phyloP scores from a whole-genome alignment of 2,113 vertebrate genomes.

The Pardalotus punctatus region DNA sequence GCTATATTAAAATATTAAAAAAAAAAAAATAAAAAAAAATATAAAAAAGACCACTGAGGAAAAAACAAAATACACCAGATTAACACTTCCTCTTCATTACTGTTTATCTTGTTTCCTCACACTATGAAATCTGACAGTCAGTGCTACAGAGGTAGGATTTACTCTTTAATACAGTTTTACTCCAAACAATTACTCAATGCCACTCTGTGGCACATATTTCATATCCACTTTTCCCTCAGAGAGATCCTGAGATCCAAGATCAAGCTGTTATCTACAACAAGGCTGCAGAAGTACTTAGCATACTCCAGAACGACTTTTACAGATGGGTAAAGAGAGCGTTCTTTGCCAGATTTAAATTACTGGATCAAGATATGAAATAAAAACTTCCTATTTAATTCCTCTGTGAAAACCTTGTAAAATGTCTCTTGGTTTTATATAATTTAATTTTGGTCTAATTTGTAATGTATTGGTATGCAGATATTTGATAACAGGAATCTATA shows the following conservation, averaged over 20 bases:
- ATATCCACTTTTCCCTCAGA: background rate
- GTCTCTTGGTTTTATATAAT: background rate
- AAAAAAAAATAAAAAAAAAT: background rate
- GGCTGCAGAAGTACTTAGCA: background rate
- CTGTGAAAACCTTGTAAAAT: background rate
- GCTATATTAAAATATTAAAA: background rate
- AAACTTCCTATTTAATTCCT: background rate
- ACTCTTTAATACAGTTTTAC: constrained; percentile 1
- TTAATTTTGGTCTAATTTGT: background rate
- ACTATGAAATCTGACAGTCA: background rate
- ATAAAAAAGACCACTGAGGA: background rate
- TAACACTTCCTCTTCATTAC: background rate
- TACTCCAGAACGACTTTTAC: background rate
- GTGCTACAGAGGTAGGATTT: background rate
- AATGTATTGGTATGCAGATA: background rate
- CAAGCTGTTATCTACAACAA: background rate
- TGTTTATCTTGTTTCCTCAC: background rate
- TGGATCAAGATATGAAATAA: background rate
- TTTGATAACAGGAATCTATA: background rate
- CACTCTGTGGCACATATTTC: background rate
- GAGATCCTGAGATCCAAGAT: background rate
- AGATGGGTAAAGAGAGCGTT: background rate
- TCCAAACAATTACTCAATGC: background rate
- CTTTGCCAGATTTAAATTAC: background rate
- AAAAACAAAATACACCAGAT: background rate